phyloP scores from a whole-genome alignment of 2,888 invertebrate genomes.

The Polietes domitor region DNA sequence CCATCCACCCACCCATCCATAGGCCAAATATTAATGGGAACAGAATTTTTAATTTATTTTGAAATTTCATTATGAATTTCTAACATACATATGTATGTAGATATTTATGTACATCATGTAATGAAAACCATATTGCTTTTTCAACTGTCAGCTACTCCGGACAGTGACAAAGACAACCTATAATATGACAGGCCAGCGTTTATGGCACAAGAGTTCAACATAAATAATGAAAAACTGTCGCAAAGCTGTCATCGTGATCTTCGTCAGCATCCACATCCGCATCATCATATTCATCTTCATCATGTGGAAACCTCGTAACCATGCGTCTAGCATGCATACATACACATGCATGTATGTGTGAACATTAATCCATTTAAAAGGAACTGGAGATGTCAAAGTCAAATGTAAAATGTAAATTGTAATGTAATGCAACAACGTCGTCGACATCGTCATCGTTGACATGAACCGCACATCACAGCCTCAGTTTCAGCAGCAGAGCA shows the following conservation, averaged over 20 bases:
- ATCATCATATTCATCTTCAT: conserved; percentile 50
- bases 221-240: conserved; percentile 61
- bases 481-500: background rate
- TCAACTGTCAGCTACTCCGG: background rate
- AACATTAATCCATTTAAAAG: conserved; percentile 12
- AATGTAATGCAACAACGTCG: conserved; percentile 27
- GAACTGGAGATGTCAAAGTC: conserved; percentile 39
- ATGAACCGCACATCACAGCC: background rate
- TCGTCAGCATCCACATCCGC: conserved; percentile 48
- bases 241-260: conserved; percentile 55
- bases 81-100: background rate
- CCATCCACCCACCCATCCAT: background rate
- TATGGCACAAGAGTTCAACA: conserved; percentile 54
- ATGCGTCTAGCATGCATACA: background rate
- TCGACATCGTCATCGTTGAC: background rate
- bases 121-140: background rate
- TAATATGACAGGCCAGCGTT: conserved; percentile 21
- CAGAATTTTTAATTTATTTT: background rate
- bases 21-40: background rate
- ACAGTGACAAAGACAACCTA: background rate
- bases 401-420: conserved; percentile 23
- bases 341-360: background rate
- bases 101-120: background rate
- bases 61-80: background rate
- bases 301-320: background rate